Conservation (phyloP, 2,888 invertebrate species). For the Netelia melanura region DNA sequence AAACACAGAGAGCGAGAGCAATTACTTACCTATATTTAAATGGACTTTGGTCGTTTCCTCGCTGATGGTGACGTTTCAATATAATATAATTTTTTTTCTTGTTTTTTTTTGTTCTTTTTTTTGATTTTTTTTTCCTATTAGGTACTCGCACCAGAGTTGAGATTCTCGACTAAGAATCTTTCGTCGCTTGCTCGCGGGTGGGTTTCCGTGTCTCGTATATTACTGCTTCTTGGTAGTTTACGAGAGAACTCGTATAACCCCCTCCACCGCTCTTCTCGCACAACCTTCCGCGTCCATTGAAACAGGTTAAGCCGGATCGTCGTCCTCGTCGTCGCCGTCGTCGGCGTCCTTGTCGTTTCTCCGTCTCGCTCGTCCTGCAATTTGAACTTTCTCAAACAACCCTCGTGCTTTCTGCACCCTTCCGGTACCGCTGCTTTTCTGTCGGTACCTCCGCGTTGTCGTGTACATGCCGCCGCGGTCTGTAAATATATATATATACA, state of each 20-base stretch:
- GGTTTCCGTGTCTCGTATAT: conserved; percentile 50
- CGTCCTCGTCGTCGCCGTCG: conserved; percentile 9
- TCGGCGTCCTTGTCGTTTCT: neutral
- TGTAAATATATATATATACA: conserved; percentile 7
- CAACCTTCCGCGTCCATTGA: conserved; percentile 7
- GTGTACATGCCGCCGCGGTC: neutral
- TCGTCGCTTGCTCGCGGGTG: conserved; percentile 31
- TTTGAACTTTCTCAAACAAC: conserved; percentile 59
- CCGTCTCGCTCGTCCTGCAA: conserved; percentile 47
- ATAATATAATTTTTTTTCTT: neutral
- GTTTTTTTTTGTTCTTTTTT: neutral
- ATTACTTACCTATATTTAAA: neutral
- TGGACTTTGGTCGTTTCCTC: conserved; percentile 1
- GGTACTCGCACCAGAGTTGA: neutral
- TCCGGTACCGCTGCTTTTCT: conserved; percentile 53
- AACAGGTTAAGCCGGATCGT: conserved; percentile 58
- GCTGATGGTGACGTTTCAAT: neutral
- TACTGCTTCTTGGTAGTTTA: conserved; percentile 42
- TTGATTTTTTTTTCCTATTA: neutral
- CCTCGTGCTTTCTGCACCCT: conserved; percentile 47
- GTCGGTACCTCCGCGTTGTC: conserved; percentile 47
- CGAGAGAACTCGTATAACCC: conserved; percentile 33
- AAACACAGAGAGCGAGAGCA: neutral
- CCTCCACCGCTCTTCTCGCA: neutral
- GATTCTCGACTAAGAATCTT: conserved; percentile 18